These are phyloP conservation scores for Griposia aprilina DNA, from an alignment of 2,888 invertebrate genomes.

Conservation along the genomic window DNA sequence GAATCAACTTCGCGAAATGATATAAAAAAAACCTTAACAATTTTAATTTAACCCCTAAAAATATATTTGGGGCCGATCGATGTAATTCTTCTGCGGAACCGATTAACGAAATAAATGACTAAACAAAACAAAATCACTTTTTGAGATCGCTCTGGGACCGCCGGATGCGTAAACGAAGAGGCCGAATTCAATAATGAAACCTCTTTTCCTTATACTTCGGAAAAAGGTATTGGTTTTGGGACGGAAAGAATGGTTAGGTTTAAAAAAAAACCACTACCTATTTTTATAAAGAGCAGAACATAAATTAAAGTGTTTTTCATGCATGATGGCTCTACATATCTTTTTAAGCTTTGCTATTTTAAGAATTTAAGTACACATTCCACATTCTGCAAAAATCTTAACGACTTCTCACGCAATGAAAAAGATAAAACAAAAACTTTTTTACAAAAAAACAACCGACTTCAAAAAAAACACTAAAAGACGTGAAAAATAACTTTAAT, in stretches of 20 bases:
- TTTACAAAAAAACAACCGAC: no score
- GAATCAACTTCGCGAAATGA: neutral
- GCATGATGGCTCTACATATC: neutral
- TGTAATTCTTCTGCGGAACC: neutral
- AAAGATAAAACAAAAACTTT: neutral
- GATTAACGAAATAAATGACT: neutral
- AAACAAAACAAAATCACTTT: neutral
- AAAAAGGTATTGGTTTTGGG: neutral
- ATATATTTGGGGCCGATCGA: neutral
- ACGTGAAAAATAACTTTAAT: no score
- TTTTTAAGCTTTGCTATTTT: neutral
- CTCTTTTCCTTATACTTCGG: neutral
- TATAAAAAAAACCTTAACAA: neutral
- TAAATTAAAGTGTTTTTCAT: neutral
- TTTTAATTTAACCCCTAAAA: neutral
- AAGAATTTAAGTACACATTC: neutral
- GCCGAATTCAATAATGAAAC: neutral
- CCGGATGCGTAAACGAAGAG: neutral
- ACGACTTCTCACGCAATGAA: neutral
- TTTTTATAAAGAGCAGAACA: constrained; percentile 7
- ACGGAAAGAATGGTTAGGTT: neutral
- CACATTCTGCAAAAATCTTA: neutral
- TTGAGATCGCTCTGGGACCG: neutral
- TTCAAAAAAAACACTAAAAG: no score
- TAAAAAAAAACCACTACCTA: neutral